Evolutionary conservation across 2,113 vertebrate species (phyloP).

Genomic region (Brachypodius melanocephalos): DNA sequence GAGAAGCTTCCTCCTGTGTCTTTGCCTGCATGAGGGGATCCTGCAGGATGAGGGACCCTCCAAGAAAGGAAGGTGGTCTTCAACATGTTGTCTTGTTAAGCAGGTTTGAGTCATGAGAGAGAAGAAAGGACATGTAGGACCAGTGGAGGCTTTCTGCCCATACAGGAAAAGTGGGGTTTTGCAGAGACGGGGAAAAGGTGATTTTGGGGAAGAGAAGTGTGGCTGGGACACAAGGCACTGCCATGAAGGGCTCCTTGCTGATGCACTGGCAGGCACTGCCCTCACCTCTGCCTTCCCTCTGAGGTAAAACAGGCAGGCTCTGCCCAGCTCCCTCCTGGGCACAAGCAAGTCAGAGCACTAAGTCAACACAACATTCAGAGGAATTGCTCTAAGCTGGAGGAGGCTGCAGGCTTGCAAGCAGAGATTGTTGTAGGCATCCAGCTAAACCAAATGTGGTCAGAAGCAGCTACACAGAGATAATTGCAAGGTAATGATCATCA

Average conservation of each 20-base stretch:
- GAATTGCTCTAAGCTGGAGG: neutral
- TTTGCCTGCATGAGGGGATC: neutral
- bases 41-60: neutral
- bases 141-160: neutral
- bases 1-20: fast-evolving
- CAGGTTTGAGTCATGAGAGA: neutral
- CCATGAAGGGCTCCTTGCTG: neutral
- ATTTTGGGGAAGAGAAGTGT: neutral
- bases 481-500: neutral
- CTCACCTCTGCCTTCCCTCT: neutral
- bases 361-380: neutral
- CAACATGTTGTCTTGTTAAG: neutral
- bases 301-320: neutral
- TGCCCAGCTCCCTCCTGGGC: neutral
- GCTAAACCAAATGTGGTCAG: neutral
- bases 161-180: neutral
- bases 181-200: neutral
- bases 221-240: neutral
- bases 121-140: fast-evolving
- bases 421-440: neutral
- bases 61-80: neutral
- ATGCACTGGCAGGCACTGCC: neutral
- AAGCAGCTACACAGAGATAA: neutral
- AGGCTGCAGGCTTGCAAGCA: neutral
- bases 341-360: neutral